Evolutionary conservation across 2,113 vertebrate species (phyloP).

Genomic region (Phalacrocorax brasilianus): DNA sequence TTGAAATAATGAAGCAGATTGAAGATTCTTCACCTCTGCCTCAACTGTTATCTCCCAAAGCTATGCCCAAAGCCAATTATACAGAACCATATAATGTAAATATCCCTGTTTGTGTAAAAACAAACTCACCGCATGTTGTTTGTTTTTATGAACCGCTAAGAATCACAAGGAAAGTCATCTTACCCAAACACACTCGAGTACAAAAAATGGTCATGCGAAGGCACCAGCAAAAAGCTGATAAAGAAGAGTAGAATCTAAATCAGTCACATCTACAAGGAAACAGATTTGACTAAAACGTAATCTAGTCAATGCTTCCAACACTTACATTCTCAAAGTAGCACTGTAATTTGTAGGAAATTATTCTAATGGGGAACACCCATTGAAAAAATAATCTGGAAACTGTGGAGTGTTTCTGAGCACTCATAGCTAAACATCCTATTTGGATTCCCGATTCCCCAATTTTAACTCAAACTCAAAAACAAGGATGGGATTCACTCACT

Average conservation of each 20-base stretch:
- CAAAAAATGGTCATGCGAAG: not conserved
- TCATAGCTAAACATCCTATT: not conserved
- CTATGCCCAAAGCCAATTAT: not conserved
- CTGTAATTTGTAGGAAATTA: not conserved
- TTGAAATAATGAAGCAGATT: not conserved
- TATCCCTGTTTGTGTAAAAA: not conserved
- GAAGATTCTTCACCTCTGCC: not conserved
- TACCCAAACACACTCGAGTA: not conserved
- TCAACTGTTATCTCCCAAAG: not conserved
- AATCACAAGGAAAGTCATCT: not conserved
- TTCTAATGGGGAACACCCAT: not conserved
- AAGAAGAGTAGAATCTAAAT: not conserved
- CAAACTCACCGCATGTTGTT: not conserved
- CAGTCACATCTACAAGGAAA: not conserved
- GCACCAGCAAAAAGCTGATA: not conserved
- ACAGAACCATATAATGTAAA: not conserved
- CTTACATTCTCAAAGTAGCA: not conserved
- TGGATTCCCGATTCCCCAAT: not conserved
- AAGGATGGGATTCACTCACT: not conserved
- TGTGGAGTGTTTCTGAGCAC: not conserved
- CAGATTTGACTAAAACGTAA: not conserved
- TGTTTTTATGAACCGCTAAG: not conserved
- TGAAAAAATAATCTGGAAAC: not conserved
- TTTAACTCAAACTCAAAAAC: not conserved
- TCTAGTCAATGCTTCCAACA: not conserved